Evolutionary conservation across 2,888 invertebrate species (phyloP).

Genomic region (Campaea margaritaria): DNA sequence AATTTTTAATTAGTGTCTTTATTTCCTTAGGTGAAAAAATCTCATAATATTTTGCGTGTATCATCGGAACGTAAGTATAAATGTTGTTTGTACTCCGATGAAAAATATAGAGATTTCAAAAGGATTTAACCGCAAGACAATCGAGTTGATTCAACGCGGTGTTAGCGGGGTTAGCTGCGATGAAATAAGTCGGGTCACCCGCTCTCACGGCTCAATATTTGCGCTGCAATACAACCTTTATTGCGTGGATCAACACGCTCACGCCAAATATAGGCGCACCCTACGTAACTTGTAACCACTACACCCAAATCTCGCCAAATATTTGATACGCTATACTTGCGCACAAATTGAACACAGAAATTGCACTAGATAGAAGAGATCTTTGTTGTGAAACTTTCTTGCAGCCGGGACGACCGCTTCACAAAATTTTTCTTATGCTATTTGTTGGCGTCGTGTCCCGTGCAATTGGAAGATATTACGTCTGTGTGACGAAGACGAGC

Average conservation of each 20-base stretch:
- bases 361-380: constrained; percentile 38
- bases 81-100: constrained; percentile 34
- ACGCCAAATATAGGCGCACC: constrained; percentile 59
- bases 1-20: too few relatives aligned
- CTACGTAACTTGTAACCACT: constrained; percentile 53
- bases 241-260: constrained; percentile 72
- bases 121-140: constrained; percentile 66
- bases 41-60: too few relatives aligned
- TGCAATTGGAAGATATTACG: constrained; percentile 61
- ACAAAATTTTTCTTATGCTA: constrained; percentile 47
- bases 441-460: constrained; percentile 55
- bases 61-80: too few relatives aligned
- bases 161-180: constrained; percentile 69
- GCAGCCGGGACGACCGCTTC: constrained; percentile 37
- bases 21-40: too few relatives aligned
- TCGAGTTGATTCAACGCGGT: constrained; percentile 67
- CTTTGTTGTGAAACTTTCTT: constrained; percentile 34
- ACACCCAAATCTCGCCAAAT: constrained; percentile 57
- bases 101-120: constrained; percentile 27
- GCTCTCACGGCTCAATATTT: constrained; percentile 74
- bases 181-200: constrained; percentile 74
- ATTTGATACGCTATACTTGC: constrained; percentile 44
- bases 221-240: constrained; percentile 78
- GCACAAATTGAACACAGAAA: constrained; percentile 44
- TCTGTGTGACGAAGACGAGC: constrained; percentile 69